These are phyloP conservation scores for Ischnura elegans DNA, from an alignment of 2,888 invertebrate genomes.

Conservation along the genomic window DNA sequence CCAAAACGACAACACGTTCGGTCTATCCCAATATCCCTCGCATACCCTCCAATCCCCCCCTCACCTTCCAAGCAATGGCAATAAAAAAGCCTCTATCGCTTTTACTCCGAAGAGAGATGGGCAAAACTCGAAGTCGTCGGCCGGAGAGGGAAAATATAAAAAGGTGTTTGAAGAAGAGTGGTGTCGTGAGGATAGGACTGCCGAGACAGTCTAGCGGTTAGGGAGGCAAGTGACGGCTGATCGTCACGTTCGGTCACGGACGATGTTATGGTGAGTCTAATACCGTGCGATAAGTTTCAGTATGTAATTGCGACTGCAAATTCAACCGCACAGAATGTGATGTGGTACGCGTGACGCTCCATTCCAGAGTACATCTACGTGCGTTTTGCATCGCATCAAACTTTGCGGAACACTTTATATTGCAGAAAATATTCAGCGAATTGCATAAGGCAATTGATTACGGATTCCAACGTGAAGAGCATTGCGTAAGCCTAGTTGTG, in stretches of 20 bases:
- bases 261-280: too few relatives aligned
- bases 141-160: background rate
- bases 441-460: too few relatives aligned
- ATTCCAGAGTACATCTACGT: too few relatives aligned
- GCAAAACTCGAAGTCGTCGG: background rate
- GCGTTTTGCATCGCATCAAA: too few relatives aligned
- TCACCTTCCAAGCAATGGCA: background rate
- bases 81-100: constrained; percentile 32
- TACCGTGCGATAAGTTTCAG: too few relatives aligned
- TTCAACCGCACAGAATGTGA: too few relatives aligned
- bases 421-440: too few relatives aligned
- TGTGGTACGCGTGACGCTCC: too few relatives aligned
- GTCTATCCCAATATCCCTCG: background rate
- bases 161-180: constrained; percentile 8
- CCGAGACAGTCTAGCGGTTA: background rate
- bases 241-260: constrained; percentile 35
- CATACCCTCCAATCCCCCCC: background rate
- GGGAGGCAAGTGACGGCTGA: background rate
- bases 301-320: too few relatives aligned
- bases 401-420: too few relatives aligned
- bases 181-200: background rate
- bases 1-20: background rate
- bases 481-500: too few relatives aligned
- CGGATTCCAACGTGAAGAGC: too few relatives aligned
- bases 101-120: background rate